Base-by-base conservation (phyloP, 2,888 invertebrate species). In the Lasius fuliginosus region DNA sequence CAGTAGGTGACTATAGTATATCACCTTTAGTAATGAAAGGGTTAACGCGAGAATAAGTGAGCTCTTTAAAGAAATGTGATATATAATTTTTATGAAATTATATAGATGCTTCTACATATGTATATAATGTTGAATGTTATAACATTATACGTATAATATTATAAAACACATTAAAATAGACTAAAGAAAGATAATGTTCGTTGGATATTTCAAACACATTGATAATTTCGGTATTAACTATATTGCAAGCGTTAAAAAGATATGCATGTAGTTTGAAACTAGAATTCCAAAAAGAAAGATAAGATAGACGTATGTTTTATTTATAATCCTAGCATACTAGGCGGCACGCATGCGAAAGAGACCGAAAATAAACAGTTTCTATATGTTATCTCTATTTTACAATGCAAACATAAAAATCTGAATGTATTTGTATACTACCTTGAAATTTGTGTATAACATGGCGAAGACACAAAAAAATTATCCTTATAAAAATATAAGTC, bases 281-380 rank as follows among this genome's bases (percentile, higher is more conserved):
- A 92, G 92, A 93, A 93, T 93, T 90, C 92, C 92, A 93, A 92
- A 94, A 92, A 87, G 84, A 92, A 90, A 89, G 90, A 90, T 90
- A 93, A 91, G 18, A 36, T 36, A 53, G 90, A 85, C 83, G 23
- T 56, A 85, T 86, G 92, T 88, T 92, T 92, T 93, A 93, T 93
- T 92, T 94, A 93, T 93, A 93, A 88, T 87, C 84, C 76, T 86
- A 64, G 86, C 75, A 77, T 60, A 84, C 27, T 75, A 71, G 77
- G 58, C n/a, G 30, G 84, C 56, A 69, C 36, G 60, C 65, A 53
- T 49, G 46, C 33, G 58, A 15, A 33, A 75, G 23, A 73, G 36
- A 56, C 30, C 68, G 67, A 75, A 56, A 12, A 1, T 27, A 11
- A 27, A 42, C 27, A 3, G 36, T 83, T 56, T 62, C 27, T 69